phyloP scores from a whole-genome alignment of 1,140 invertebrate genomes.

The Homalodisca vitripennis region DNA sequence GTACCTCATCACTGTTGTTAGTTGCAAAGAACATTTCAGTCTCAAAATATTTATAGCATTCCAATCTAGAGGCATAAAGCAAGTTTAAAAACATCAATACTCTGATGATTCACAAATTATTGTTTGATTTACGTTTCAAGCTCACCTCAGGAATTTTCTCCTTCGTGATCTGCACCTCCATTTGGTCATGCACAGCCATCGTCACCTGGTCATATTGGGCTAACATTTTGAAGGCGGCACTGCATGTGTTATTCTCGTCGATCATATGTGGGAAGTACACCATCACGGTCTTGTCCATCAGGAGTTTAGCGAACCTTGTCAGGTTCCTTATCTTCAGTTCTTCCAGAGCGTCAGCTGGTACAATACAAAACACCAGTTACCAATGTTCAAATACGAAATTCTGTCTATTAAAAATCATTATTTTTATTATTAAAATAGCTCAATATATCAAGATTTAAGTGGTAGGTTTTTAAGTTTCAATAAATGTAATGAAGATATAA shows the following conservation, averaged over 20 bases:
- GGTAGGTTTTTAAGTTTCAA: no score
- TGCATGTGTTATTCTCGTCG: slow-evolving; percentile 33
- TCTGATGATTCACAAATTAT: no score
- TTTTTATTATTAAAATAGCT: no score
- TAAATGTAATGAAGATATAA: no score
- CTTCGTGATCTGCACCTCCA: slow-evolving; percentile 36
- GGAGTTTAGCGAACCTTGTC: slow-evolving; percentile 35
- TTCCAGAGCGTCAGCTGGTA: slow-evolving; percentile 36
- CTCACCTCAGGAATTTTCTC: slow-evolving; percentile 37
- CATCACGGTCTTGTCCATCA: slow-evolving; percentile 36
- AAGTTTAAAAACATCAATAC: no score
- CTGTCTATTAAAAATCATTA: no score
- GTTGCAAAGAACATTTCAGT: no score
- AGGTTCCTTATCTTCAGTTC: slow-evolving; percentile 34
- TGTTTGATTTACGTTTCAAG: no score
- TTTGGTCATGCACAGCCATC: slow-evolving; percentile 36
- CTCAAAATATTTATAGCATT: slow-evolving; percentile 1
- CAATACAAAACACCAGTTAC: no score
- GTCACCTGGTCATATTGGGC: slow-evolving; percentile 35
- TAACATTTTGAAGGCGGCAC: slow-evolving; percentile 34
- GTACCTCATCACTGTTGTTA: no score
- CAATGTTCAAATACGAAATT: no score
- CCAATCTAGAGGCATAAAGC: slow-evolving; percentile 1
- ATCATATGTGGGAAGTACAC: slow-evolving; percentile 41
- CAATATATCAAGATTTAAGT: no score